Percentiles rank a stretch among this genome's conserved stretches.
phyloP scores from a whole-genome alignment of 2,797 vertebrate species.

The Sparidentex hasta region DNA sequence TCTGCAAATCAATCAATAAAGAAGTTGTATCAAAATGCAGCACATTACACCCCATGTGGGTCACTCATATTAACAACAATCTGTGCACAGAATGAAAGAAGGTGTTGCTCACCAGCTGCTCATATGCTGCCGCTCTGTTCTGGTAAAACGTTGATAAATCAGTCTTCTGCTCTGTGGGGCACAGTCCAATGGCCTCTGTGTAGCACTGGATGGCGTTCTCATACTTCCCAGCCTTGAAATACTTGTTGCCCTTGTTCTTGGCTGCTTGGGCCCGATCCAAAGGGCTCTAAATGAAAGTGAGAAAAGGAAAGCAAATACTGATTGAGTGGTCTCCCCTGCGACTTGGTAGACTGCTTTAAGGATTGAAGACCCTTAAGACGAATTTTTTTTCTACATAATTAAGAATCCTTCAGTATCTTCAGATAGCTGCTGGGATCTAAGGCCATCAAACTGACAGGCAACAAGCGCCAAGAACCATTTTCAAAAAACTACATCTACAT shows the following conservation, averaged over 20 bases:
- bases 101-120: slow-evolving; percentile 89
- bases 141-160: slow-evolving; percentile 99
- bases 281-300: slow-evolving; percentile 86
- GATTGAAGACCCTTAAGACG: background rate
- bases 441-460: background rate
- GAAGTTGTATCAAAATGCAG: background rate
- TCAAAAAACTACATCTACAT: background rate
- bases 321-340: background rate
- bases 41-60: background rate
- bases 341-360: slow-evolving; percentile 7
- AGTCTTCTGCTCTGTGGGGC: slow-evolving; percentile 92
- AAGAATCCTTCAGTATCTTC: background rate
- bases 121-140: slow-evolving; percentile 98
- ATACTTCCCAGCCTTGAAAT: slow-evolving; percentile 97
- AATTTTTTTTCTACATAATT: background rate
- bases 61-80: background rate
- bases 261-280: slow-evolving; percentile 95
- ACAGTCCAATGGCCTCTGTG: slow-evolving; percentile 95
- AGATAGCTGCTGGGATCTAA: background rate
- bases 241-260: slow-evolving; percentile 99
- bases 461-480: background rate
- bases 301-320: background rate
- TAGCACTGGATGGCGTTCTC: slow-evolving; percentile 99
- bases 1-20: background rate
- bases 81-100: background rate